Evolutionary conservation across 1,140 invertebrate genomes (phyloP).

Genomic region (Papilio helenus): DNA sequence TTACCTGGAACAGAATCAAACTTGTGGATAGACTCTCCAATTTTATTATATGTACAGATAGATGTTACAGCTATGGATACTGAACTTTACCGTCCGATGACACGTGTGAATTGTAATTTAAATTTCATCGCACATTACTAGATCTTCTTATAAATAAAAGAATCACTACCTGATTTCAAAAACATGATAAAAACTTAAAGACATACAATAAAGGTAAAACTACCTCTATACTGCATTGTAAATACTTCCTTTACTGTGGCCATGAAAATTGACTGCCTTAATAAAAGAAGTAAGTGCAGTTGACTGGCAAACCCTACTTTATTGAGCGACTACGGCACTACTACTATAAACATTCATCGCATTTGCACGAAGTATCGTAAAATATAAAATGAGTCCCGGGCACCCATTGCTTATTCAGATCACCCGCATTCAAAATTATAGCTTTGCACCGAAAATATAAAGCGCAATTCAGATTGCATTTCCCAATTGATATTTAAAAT

Average conservation of each 20-base stretch:
- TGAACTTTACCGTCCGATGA: too few species aligned
- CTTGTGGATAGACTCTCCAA: too few species aligned
- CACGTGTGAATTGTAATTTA: too few species aligned
- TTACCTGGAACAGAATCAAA: too few species aligned
- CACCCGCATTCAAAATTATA: not conserved
- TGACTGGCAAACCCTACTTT: slow-evolving; percentile 39
- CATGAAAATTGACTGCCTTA: slow-evolving; percentile 38
- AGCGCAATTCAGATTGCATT: not conserved
- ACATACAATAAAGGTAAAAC: slow-evolving; percentile 14
- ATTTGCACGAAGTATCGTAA: slow-evolving; percentile 27
- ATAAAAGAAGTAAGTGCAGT: slow-evolving; percentile 39
- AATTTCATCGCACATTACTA: not conserved
- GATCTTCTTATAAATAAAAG: not conserved
- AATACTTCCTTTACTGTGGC: slow-evolving; percentile 32
- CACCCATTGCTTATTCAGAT: not conserved
- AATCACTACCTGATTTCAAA: not conserved
- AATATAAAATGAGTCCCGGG: slow-evolving; percentile 30
- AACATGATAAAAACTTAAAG: slow-evolving; percentile 11
- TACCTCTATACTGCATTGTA: slow-evolving; percentile 27
- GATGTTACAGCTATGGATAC: too few species aligned
- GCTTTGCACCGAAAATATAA: slow-evolving; percentile 14
- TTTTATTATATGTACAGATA: too few species aligned
- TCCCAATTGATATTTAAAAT: not conserved
- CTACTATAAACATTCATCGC: slow-evolving; percentile 39
- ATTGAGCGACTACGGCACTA: slow-evolving; percentile 28